Evolutionary conservation across 2,888 invertebrate genomes (phyloP).

Genomic region (Machimus atricapillus): DNA sequence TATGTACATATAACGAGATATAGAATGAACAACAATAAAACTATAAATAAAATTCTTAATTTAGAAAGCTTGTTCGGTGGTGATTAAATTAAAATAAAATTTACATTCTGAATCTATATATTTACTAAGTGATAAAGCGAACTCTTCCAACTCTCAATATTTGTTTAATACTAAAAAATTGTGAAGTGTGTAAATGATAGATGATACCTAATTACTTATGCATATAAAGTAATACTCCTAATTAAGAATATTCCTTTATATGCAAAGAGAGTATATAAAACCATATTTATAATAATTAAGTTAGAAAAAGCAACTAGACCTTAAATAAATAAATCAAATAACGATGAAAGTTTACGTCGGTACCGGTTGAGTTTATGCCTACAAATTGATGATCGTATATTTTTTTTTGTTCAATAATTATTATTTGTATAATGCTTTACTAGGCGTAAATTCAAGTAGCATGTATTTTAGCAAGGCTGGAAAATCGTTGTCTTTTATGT

Average conservation of each 20-base stretch:
- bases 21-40: background rate
- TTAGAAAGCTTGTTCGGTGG: background rate
- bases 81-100: background rate
- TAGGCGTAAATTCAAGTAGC: background rate
- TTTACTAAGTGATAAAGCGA: background rate
- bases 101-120: background rate
- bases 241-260: background rate
- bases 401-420: background rate
- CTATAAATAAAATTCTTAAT: background rate
- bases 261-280: background rate
- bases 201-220: too few relatives aligned
- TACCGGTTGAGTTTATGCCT: background rate
- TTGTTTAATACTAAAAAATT: background rate
- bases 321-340: background rate
- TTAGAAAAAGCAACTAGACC: background rate
- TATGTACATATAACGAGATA: background rate
- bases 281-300: background rate
- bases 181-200: background rate
- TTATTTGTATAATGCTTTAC: background rate
- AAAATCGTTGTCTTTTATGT: too few relatives aligned
- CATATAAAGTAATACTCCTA: background rate
- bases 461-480: too few relatives aligned
- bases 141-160: background rate
- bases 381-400: background rate
- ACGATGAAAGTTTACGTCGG: background rate